Base-by-base conservation (phyloP, 2,797 vertebrate species). In the Coregonus suidteri region DNA sequence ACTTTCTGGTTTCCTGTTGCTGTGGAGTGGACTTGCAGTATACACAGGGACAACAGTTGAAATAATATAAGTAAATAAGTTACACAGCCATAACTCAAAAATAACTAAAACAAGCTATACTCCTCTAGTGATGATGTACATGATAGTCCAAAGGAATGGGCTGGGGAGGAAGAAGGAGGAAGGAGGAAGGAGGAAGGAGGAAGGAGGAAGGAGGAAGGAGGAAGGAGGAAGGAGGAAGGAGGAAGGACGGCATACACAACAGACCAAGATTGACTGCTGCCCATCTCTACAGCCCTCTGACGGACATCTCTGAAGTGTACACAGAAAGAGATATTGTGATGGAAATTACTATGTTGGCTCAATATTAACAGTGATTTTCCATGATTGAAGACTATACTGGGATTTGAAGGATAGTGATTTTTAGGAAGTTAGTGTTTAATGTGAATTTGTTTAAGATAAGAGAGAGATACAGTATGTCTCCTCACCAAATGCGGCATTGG, bases 301-400 rank as follows among this genome's bases (percentile, higher is more conserved):
- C 90, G 88, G 92, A 92, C 91, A 71, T 83, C 84, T 77, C 82
- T 30, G 11, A 75, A 62, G 41, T 74, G 81, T 84, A 89, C 80
- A n/a, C 2, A 52, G 71, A 91, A 90, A 90, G 91, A 84, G 85
- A 91, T 89, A 88, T 85, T 89, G 91, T 91, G 85, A 90, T 68
- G 66, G 34, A 34, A 68, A 18, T 68, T 1, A 6, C 13, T 25
- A 25, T 11, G 20, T 25, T 1, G 31, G 30, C 66, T 14, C 66
- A 68, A 68, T 68, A 18, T 68, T 68, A 30, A 18, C 16, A 18
- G 66, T 5, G 14, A 7, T 18, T 37, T 18, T 37, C 5, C 15
- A 15, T 37, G 34, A 25, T 68, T 16, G 34, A 37, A 34, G 66
- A 68, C 66, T 7, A 35, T 13, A 47, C 41, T 47, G 41, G 65